Conservation (phyloP, 2,888 invertebrate species). For the Oithona nana region DNA sequence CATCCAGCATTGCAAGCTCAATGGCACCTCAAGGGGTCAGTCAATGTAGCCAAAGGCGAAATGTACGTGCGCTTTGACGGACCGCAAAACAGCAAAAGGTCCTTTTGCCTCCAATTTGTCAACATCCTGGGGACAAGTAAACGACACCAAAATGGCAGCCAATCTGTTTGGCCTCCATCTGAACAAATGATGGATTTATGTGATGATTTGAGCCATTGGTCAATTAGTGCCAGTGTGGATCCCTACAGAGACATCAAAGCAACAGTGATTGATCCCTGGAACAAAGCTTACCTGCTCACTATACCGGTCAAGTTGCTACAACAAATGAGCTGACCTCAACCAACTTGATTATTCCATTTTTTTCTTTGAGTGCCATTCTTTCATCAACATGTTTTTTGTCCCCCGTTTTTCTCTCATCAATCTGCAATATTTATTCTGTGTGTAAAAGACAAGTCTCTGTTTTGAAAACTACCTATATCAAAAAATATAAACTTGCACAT, state of each 20-base stretch:
- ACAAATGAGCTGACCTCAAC: too few species aligned
- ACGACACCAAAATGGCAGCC: not conserved
- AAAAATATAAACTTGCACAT: too few species aligned
- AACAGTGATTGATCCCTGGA: constrained; percentile 12
- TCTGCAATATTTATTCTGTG: too few species aligned
- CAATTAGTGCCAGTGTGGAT: not conserved
- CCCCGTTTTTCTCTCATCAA: too few species aligned
- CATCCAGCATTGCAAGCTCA: not conserved
- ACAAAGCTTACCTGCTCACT: constrained; percentile 7
- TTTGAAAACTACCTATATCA: too few species aligned
- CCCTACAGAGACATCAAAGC: not conserved
- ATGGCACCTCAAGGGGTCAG: not conserved
- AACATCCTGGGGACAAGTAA: not conserved
- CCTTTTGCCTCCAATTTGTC: constrained; percentile 1
- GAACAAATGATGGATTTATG: not conserved
- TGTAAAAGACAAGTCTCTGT: too few species aligned
- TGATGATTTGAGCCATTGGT: not conserved
- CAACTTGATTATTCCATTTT: too few species aligned
- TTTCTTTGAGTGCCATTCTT: too few species aligned
- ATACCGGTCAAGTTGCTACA: constrained; percentile 11
- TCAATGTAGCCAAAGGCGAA: not conserved
- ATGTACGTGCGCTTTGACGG: constrained; percentile 9
- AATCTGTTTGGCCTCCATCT: constrained; percentile 3
- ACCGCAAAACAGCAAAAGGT: not conserved
- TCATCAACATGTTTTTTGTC: too few species aligned